These are phyloP conservation scores for Drosophila littoralis DNA, from an alignment of 1,140 invertebrate genomes.

Conservation along the genomic window DNA sequence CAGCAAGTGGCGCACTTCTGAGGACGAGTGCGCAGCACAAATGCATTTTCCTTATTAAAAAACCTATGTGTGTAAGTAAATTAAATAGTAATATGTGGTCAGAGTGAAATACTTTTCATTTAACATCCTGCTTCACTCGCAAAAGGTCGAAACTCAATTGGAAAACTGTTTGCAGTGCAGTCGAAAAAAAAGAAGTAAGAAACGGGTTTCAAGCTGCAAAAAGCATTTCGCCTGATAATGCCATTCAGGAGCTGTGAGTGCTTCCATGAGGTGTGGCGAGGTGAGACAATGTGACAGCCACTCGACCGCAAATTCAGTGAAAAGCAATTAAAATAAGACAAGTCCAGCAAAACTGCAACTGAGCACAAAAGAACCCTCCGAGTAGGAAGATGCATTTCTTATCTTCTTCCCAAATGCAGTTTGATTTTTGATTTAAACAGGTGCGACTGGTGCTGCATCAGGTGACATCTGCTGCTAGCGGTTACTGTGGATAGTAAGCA, in stretches of 20 bases:
- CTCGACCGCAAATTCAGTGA: conserved; percentile 69
- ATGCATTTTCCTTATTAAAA: conserved; percentile 75
- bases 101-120: conserved; percentile 38
- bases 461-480: conserved; percentile 18
- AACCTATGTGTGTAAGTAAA: conserved; percentile 42
- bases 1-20: conserved; percentile 31
- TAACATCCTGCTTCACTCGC: conserved; percentile 9
- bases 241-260: conserved; percentile 12
- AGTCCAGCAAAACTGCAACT: conserved; percentile 34
- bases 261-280: background rate
- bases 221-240: conserved; percentile 27
- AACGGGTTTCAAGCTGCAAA: background rate
- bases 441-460: background rate
- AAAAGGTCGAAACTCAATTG: conserved; percentile 22
- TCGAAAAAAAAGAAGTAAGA: conserved; percentile 1
- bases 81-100: conserved; percentile 34
- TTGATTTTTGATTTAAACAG: conserved; percentile 21
- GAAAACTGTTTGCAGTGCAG: conserved; percentile 7
- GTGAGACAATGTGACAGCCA: conserved; percentile 14
- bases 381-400: conserved; percentile 10
- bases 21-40: conserved; percentile 56
- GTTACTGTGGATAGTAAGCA: background rate
- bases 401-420: conserved; percentile 12
- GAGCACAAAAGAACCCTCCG: background rate
- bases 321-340: conserved; percentile 75